Conservation (phyloP, 2,113 vertebrate species). For the Planiliza haematocheilus region DNA sequence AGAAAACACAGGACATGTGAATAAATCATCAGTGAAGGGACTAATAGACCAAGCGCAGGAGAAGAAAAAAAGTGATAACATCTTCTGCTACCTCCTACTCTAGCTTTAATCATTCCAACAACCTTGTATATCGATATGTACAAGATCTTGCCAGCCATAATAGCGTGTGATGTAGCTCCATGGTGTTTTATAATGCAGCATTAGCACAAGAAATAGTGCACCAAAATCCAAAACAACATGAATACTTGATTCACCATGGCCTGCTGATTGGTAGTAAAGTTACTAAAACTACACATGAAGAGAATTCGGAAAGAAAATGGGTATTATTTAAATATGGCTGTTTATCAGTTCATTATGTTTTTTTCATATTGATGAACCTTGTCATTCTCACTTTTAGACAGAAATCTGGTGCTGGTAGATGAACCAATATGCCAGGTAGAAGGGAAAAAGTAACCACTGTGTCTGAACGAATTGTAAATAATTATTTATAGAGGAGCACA, state of each 20-base stretch:
- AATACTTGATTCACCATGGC: background rate
- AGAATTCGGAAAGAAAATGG: background rate
- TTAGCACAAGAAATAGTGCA: conserved; percentile 14
- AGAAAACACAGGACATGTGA: conserved; percentile 70
- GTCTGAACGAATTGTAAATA: too few species aligned
- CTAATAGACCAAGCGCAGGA: conserved; percentile 68
- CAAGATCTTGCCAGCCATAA: conserved; percentile 53
- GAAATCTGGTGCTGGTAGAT: too few species aligned
- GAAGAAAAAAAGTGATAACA: conserved; percentile 72
- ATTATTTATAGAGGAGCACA: too few species aligned
- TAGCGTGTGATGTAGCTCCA: conserved; percentile 37
- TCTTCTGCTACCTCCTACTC: conserved; percentile 56
- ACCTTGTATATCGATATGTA: conserved; percentile 70
- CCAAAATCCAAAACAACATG: conserved; percentile 7
- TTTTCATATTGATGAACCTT: too few species aligned
- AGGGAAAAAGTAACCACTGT: background rate
- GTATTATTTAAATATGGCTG: background rate
- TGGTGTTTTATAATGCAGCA: conserved; percentile 34
- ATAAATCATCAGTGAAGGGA: conserved; percentile 77
- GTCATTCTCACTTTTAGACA: too few species aligned
- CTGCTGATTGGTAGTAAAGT: background rate
- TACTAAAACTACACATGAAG: background rate
- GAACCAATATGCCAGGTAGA: background rate
- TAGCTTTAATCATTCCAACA: conserved; percentile 69
- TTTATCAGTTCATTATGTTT: too few species aligned